phyloP scores from a whole-genome alignment of 1,140 invertebrate genomes.

The Acyrthosiphon pisum region DNA sequence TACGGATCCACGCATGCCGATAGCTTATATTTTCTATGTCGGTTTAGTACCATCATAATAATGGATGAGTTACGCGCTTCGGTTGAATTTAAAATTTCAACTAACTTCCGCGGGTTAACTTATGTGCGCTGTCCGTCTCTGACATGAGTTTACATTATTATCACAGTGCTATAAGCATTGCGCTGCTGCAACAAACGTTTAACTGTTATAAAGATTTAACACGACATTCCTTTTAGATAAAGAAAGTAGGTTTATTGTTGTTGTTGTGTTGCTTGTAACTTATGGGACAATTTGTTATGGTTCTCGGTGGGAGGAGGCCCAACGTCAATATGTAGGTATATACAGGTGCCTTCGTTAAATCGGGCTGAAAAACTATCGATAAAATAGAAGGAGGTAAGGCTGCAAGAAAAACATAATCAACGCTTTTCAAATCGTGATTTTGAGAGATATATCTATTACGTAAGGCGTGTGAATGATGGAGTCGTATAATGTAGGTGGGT shows the following conservation, averaged over 20 bases:
- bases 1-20: background rate
- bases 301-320: background rate
- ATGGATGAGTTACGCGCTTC: background rate
- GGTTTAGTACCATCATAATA: background rate
- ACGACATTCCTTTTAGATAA: conserved; percentile 38
- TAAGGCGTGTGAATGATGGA: background rate
- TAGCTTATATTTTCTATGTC: background rate
- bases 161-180: background rate
- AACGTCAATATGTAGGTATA: background rate
- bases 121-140: background rate
- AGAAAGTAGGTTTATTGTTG: conserved; percentile 45
- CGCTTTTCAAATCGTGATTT: background rate
- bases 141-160: background rate
- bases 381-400: background rate
- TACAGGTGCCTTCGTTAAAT: background rate
- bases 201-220: conserved; percentile 29
- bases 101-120: conserved; percentile 18
- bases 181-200: background rate
- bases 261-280: background rate
- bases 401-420: conserved; percentile 1
- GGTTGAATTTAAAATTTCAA: conserved; percentile 8
- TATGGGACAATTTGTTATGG: conserved; percentile 13
- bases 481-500: background rate
- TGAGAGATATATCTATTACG: background rate
- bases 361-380: background rate